Evolutionary conservation across 2,888 invertebrate genomes (phyloP).

Genomic region (Mythimna lalbum): DNA sequence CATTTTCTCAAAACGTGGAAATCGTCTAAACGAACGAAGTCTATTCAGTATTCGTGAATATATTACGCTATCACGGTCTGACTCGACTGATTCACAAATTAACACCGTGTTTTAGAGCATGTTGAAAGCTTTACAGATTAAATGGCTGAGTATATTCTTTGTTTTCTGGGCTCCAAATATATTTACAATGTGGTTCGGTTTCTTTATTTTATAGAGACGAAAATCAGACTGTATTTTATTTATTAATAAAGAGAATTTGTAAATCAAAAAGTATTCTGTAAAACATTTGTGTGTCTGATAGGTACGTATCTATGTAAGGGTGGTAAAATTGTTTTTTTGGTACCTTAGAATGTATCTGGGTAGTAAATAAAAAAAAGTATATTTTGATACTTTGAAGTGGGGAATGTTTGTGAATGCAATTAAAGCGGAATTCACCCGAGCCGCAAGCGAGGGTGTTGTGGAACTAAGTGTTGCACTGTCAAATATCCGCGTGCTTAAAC

Average conservation of each 20-base stretch:
- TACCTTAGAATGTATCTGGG: too few relatives aligned
- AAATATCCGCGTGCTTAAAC: too few relatives aligned
- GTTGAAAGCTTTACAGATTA: conserved; percentile 30
- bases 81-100: conserved; percentile 40
- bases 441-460: too few relatives aligned
- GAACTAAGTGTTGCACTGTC: too few relatives aligned
- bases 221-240: background rate
- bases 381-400: too few relatives aligned
- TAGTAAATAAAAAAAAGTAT: too few relatives aligned
- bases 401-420: too few relatives aligned
- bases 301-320: too few relatives aligned
- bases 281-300: background rate
- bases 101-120: conserved; percentile 35
- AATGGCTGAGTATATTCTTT: conserved; percentile 26
- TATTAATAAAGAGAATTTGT: background rate
- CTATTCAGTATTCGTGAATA: conserved; percentile 57
- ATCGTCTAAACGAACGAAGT: conserved; percentile 17
- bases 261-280: background rate
- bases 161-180: conserved; percentile 31
- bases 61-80: conserved; percentile 37
- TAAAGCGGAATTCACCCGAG: too few relatives aligned
- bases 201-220: background rate
- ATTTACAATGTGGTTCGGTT: background rate
- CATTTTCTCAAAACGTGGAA: conserved; percentile 9
- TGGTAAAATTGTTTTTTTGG: too few relatives aligned